Evolutionary conservation across 2,888 invertebrate genomes (phyloP), one percentile per base, ranked within the genome.

Genomic region (Podabrus alpinus): DNA sequence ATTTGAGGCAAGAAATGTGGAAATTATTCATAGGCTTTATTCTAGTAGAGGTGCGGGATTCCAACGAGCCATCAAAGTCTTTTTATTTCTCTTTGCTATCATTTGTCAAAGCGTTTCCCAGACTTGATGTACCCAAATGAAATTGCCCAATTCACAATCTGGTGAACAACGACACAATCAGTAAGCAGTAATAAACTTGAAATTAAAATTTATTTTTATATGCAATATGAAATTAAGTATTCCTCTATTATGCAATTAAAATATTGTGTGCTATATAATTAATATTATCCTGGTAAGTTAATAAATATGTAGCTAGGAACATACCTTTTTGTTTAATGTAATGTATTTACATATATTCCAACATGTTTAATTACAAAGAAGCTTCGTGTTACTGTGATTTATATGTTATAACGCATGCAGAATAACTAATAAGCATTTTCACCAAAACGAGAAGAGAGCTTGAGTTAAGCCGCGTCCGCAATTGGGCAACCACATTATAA

Each of bases 21-120:
- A 85, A 86, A 86, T 86, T 86, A 86, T 86, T 86, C 86, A 86
- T 85, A 84, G 85, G 85, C 85, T 85, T 85, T 85, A 85, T 83
- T 82, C 82, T 82, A 81, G 80, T 79, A 81, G 82, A 84, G 83
- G 84, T 84, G 83, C 80, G 81, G 83, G 83, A 83, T 84, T 84
- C 82, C 79, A 80, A 79, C 82, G 81, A 81, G 79, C 84, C 84
- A 84, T 84, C 84, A 83, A 81, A 84, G 81, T 84, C 81, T 82
- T 83, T 84, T 85, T 85, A 85, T 85, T 85, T 84, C 81, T 83
- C 79, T 79, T 83, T 81, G 83, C 84, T 83, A 85, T 85, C 85
- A 85, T 86, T 86, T 86, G 85, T 86, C 85, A 85, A 83, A 84
- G 83, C 82, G 81, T 82, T 82, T 82, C 80, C 77, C 75, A 78